phyloP scores from a whole-genome alignment of 2,113 vertebrate species.

The Sinocyclocheilus anshuiensis region DNA sequence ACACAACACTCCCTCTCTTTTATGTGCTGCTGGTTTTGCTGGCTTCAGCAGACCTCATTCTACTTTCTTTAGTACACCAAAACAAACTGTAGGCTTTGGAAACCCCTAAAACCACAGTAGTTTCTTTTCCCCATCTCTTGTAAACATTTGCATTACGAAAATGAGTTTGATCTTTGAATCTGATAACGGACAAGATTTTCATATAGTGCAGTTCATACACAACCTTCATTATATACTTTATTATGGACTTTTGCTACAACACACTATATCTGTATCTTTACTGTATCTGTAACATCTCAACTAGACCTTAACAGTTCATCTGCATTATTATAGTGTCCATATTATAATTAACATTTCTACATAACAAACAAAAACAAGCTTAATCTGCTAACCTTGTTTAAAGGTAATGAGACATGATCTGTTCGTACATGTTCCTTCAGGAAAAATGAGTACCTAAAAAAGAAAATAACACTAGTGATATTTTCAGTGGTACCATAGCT shows the following conservation, averaged over 20 bases:
- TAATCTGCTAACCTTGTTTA: slow-evolving; percentile 85
- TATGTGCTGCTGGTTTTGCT: slow-evolving; percentile 12
- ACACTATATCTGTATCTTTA: not conserved
- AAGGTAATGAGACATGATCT: slow-evolving; percentile 97
- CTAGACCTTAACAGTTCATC: not conserved
- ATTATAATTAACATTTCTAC: not conserved
- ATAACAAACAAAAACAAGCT: not conserved
- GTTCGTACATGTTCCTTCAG: slow-evolving; percentile 98
- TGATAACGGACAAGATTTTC: not conserved
- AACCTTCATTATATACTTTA: not conserved
- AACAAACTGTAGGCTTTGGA: not conserved
- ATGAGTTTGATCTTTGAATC: not conserved
- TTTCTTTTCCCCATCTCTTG: not conserved
- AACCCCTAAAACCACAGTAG: not conserved
- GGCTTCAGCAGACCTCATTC: not conserved
- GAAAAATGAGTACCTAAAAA: slow-evolving; percentile 90
- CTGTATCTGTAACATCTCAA: not conserved
- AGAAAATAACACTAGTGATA: slow-evolving; percentile 43
- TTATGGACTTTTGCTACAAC: not conserved
- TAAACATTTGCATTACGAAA: slow-evolving; percentile 23
- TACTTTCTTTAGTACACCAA: not conserved
- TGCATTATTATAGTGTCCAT: not conserved
- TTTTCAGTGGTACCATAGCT: not conserved
- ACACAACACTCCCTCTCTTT: not conserved
- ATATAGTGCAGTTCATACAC: not conserved